These are phyloP conservation scores for Coenobita brevimanus DNA, from an alignment of 1,140 invertebrate species.

Conservation along the genomic window DNA sequence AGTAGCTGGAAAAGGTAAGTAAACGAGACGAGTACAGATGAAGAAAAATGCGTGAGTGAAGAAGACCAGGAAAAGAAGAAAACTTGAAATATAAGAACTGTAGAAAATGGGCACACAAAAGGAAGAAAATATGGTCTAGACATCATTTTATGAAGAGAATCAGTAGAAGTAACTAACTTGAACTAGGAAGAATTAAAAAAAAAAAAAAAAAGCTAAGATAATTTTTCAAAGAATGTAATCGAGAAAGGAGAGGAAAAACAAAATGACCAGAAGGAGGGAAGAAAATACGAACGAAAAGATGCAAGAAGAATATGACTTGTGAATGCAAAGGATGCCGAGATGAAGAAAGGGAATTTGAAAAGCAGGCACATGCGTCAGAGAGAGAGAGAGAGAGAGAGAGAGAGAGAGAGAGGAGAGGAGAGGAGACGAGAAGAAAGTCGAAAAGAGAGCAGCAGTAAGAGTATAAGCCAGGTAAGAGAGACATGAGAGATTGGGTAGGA, in stretches of 20 bases:
- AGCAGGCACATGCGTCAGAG: neutral
- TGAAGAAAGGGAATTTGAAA: neutral
- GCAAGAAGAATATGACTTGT: neutral
- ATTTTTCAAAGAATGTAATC: neutral
- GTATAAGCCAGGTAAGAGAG: conserved; percentile 18
- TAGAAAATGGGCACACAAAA: neutral
- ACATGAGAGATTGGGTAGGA: conserved; percentile 21
- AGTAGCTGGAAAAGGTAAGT: neutral
- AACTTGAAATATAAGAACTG: neutral
- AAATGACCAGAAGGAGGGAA: neutral
- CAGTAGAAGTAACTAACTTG: too few relatives aligned
- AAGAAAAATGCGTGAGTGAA: neutral
- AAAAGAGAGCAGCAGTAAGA: too few relatives aligned
- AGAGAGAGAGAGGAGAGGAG: neutral
- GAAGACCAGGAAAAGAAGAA: neutral
- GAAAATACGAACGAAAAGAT: neutral
- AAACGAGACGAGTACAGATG: neutral
- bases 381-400: neutral
- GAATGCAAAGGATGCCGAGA: neutral
- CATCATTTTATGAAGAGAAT: too few relatives aligned
- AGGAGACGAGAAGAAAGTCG: neutral
- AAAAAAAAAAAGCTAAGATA: neutral
- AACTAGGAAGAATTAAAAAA: neutral
- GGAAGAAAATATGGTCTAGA: too few relatives aligned
- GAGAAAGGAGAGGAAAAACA: neutral